Conservation (phyloP, 2,113 vertebrate genomes). For the Leiothrix lutea region DNA sequence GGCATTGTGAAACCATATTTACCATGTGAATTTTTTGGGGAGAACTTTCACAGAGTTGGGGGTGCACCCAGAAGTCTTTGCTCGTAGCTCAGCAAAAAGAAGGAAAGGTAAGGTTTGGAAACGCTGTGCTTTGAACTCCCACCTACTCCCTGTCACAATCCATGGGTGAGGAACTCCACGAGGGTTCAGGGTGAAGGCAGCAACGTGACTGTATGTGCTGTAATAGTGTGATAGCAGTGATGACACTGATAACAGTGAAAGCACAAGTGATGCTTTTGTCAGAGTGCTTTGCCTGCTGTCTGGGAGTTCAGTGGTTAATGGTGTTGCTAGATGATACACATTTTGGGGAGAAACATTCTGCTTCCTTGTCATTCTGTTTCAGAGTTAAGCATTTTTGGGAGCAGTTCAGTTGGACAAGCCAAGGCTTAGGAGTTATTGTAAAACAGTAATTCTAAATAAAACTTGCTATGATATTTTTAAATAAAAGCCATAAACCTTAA, state of each 20-base stretch:
- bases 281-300: background rate
- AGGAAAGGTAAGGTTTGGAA: background rate
- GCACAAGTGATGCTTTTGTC: background rate
- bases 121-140: background rate
- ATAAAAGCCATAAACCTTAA: constrained; percentile 22
- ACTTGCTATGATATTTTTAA: background rate
- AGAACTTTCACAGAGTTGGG: background rate
- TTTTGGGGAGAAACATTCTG: background rate
- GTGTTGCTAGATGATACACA: background rate
- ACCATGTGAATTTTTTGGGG: background rate
- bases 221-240: background rate
- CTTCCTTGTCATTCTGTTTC: background rate
- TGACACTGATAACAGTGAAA: background rate
- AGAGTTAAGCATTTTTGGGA: background rate
- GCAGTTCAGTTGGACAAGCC: background rate
- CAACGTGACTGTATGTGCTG: fast-evolving
- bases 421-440: background rate
- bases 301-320: constrained; percentile 18
- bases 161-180: background rate
- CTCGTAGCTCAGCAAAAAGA: background rate
- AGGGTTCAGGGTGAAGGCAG: background rate
- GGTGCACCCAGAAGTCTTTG: background rate
- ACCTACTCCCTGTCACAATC: fast-evolving
- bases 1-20: background rate
- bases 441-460: constrained; percentile 34